Evolutionary conservation across 2,888 invertebrate genomes (phyloP).

Genomic region (Andrena chrysosceles): DNA sequence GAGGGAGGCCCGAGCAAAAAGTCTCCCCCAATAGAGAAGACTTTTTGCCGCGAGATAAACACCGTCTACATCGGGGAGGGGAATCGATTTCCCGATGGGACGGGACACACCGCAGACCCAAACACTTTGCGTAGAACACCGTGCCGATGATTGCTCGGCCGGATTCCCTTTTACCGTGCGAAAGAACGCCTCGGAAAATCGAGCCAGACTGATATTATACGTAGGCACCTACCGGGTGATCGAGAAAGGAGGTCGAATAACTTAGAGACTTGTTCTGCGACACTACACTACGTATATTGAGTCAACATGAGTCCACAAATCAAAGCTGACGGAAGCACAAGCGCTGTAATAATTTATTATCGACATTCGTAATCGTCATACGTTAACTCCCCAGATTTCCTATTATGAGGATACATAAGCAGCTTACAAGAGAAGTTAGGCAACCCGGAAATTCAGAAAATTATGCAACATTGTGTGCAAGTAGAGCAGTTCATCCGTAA

Average conservation of each 20-base stretch:
- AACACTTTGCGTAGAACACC: slow-evolving; percentile 21
- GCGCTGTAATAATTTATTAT: not conserved
- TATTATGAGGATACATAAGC: not conserved
- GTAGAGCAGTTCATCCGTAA: too few relatives aligned
- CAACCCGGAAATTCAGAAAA: too few relatives aligned
- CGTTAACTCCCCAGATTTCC: not conserved
- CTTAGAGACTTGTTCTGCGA: not conserved
- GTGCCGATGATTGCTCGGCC: slow-evolving; percentile 18
- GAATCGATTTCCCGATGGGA: slow-evolving; percentile 33
- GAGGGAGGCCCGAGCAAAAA: not conserved
- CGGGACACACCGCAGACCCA: slow-evolving; percentile 9
- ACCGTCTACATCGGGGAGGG: slow-evolving; percentile 1
- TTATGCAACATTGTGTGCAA: too few relatives aligned
- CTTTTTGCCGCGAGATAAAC: slow-evolving; percentile 18
- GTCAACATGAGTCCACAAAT: not conserved
- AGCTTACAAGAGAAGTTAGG: not conserved
- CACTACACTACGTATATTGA: not conserved
- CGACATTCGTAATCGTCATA: not conserved
- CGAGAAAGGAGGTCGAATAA: not conserved
- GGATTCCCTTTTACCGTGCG: slow-evolving; percentile 22
- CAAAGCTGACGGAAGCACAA: not conserved
- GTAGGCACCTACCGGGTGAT: not conserved
- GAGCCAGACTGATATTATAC: slow-evolving; percentile 5
- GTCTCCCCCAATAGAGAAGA: not conserved
- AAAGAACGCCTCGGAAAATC: slow-evolving; percentile 22